These are phyloP conservation scores for Balaenoptera acutorostrata DNA, from an alignment of 2,113 vertebrate species.

Conservation along the genomic window DNA sequence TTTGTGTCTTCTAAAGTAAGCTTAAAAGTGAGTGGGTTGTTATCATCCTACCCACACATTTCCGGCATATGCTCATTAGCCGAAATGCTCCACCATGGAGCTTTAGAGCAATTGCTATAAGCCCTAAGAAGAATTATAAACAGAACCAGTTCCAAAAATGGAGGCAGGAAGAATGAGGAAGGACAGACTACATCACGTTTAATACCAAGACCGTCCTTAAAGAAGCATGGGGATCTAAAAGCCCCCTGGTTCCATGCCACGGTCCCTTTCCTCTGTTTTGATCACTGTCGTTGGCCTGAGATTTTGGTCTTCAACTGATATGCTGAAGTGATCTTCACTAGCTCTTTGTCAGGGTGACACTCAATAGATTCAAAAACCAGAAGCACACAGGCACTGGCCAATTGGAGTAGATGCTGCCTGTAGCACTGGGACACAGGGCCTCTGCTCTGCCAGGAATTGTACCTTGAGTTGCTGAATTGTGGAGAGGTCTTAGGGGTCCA, in stretches of 20 bases:
- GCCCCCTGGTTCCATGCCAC: background rate
- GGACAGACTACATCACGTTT: background rate
- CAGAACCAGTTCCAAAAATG: constrained; percentile 35
- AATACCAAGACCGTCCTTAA: background rate
- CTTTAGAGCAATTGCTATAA: constrained; percentile 28
- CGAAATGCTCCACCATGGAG: constrained; percentile 45
- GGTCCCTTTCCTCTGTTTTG: background rate
- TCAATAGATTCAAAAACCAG: background rate
- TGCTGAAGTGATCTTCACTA: background rate
- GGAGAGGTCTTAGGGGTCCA: background rate
- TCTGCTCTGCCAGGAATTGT: background rate
- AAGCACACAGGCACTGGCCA: background rate
- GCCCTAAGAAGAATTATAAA: constrained; percentile 45
- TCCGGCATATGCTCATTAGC: constrained; percentile 69
- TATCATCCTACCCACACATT: constrained; percentile 54
- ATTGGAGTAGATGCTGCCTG: background rate
- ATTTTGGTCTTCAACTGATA: background rate
- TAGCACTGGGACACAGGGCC: background rate
- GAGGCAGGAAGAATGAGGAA: constrained; percentile 5
- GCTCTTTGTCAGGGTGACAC: background rate
- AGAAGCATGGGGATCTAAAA: background rate
- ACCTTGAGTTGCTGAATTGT: background rate
- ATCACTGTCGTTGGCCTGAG: background rate
- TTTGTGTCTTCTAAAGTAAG: constrained; percentile 67
- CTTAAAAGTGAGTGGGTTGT: constrained; percentile 53